These are phyloP conservation scores for Pseudochirops corinnae DNA, from an alignment of 2,797 vertebrate species.

Conservation along the genomic window DNA sequence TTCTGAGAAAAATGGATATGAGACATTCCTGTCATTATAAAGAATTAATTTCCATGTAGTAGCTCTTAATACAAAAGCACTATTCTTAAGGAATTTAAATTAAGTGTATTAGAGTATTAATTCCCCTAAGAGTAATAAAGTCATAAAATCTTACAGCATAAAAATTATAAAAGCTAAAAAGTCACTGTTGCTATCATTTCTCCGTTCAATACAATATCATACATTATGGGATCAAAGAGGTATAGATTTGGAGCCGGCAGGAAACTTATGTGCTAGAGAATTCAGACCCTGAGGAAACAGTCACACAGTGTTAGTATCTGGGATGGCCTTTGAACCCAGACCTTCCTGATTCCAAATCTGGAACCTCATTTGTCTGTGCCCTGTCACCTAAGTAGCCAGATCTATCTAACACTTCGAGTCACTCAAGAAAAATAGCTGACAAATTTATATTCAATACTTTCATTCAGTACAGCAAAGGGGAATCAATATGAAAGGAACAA, in stretches of 20 bases:
- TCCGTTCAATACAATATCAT: background rate
- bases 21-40: constrained; percentile 52
- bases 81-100: constrained; percentile 30
- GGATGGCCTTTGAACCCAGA: background rate
- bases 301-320: background rate
- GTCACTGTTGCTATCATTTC: background rate
- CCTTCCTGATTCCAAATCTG: background rate
- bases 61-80: constrained; percentile 14
- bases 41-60: constrained; percentile 58
- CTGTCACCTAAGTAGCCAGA: background rate
- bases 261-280: background rate
- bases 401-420: background rate
- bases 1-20: constrained; percentile 60
- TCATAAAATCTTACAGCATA: background rate
- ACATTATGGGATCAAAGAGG: background rate
- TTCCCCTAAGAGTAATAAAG: background rate
- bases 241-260: background rate
- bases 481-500: background rate
- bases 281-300: background rate
- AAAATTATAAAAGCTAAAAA: background rate
- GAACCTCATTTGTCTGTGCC: background rate
- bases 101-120: background rate
- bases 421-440: background rate
- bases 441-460: constrained; percentile 3
- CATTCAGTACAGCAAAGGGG: background rate